Evolutionary conservation across 2,888 invertebrate genomes (phyloP).

Genomic region (Sphaerophoria taeniata): DNA sequence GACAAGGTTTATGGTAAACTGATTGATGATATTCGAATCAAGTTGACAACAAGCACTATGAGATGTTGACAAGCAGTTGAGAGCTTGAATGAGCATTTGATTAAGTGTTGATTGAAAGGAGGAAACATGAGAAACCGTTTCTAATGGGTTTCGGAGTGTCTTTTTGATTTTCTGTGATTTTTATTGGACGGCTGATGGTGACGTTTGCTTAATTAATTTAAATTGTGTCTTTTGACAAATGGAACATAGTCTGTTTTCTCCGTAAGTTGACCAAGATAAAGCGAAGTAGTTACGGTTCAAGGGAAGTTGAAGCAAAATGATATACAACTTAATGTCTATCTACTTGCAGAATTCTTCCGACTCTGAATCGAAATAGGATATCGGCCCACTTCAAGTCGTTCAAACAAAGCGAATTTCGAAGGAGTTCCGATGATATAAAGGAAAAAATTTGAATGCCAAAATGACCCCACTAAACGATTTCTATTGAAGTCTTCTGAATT

Average conservation of each 20-base stretch:
- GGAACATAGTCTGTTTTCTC: not conserved
- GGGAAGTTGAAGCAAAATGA: too few relatives aligned
- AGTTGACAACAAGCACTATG: not conserved
- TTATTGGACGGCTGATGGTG: not conserved
- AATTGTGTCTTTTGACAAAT: not conserved
- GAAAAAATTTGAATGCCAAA: too few relatives aligned
- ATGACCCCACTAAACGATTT: too few relatives aligned
- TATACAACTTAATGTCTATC: too few relatives aligned
- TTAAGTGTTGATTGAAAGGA: conserved; percentile 6
- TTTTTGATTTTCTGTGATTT: conserved; percentile 12
- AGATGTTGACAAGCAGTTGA: not conserved
- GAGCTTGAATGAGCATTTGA: not conserved
- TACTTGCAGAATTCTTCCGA: too few relatives aligned
- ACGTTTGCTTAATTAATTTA: not conserved
- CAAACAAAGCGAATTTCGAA: too few relatives aligned
- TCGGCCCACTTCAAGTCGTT: too few relatives aligned
- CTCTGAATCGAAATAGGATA: too few relatives aligned
- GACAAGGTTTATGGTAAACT: conserved; percentile 16
- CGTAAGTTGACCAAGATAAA: too few relatives aligned
- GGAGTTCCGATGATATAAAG: too few relatives aligned
- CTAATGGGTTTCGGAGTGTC: not conserved
- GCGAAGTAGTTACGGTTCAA: too few relatives aligned
- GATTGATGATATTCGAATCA: conserved; percentile 5
- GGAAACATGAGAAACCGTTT: not conserved
- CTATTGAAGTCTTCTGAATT: not conserved